phyloP scores from a whole-genome alignment of 2,888 invertebrate species.

The Pyralis farinalis region DNA sequence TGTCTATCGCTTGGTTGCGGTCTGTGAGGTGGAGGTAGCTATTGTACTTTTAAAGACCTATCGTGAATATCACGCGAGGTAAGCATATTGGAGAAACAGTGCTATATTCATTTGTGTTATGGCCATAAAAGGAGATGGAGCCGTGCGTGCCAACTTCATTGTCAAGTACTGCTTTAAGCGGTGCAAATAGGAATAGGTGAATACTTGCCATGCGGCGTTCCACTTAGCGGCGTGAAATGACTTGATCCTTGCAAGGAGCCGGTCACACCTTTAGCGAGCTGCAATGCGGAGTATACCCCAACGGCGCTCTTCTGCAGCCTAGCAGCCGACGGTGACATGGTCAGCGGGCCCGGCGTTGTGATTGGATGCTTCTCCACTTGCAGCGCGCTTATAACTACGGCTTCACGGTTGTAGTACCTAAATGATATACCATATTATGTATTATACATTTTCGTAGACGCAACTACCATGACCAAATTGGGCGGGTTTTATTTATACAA shows the following conservation, averaged over 20 bases:
- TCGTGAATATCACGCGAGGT: too few relatives aligned
- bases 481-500: too few relatives aligned
- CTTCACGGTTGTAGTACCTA: conserved; percentile 96
- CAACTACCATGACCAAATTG: too few relatives aligned
- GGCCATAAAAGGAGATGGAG: too few relatives aligned
- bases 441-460: too few relatives aligned
- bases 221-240: conserved; percentile 86
- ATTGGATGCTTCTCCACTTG: conserved; percentile 96
- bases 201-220: conserved; percentile 66
- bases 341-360: conserved; percentile 91
- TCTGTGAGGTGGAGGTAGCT: too few relatives aligned
- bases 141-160: too few relatives aligned
- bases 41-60: too few relatives aligned
- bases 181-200: background rate
- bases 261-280: conserved; percentile 73
- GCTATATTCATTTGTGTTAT: too few relatives aligned
- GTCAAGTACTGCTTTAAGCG: background rate
- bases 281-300: conserved; percentile 71
- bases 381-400: conserved; percentile 94
- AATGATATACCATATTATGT: too few relatives aligned
- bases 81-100: too few relatives aligned
- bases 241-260: conserved; percentile 73
- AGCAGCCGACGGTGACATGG: conserved; percentile 84
- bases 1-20: too few relatives aligned
- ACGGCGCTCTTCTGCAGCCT: conserved; percentile 76